These are phyloP conservation scores for Porites lutea DNA, from an alignment of 64 coral and sea anemone species.

Conservation along the genomic window DNA sequence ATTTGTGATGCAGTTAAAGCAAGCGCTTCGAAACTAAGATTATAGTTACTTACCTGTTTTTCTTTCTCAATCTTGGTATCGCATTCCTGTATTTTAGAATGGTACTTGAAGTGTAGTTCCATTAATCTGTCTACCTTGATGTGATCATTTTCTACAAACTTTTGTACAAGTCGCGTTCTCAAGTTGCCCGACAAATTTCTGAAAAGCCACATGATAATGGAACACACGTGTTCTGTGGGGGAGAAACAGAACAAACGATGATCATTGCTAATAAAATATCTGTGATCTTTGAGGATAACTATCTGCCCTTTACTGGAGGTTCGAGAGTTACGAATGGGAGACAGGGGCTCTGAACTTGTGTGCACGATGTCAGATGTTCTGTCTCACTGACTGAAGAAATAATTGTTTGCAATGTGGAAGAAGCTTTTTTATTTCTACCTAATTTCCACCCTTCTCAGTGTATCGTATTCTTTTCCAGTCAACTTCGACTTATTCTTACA, in stretches of 20 bases:
- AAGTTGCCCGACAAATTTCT: conserved; percentile 85
- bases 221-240: conserved; percentile 78
- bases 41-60: conserved; percentile 65
- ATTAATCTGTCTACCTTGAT: conserved; percentile 96
- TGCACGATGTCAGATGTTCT: too few relatives aligned
- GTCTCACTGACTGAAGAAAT: too few relatives aligned
- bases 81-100: conserved; percentile 88
- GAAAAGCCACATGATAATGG: conserved; percentile 89
- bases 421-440: too few relatives aligned
- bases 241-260: background rate
- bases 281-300: too few relatives aligned
- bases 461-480: too few relatives aligned
- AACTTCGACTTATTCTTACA: too few relatives aligned
- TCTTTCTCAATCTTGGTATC: conserved; percentile 93
- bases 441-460: too few relatives aligned
- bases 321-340: too few relatives aligned
- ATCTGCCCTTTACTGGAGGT: too few relatives aligned
- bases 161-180: conserved; percentile 91
- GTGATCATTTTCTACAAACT: conserved; percentile 98
- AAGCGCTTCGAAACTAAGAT: background rate
- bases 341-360: too few relatives aligned
- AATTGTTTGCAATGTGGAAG: too few relatives aligned
- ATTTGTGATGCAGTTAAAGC: too few relatives aligned
- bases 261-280: background rate
- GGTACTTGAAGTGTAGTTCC: conserved; percentile 96